Evolutionary conservation across 2,888 invertebrate species (phyloP).

Genomic region (Notodonta ziczac): DNA sequence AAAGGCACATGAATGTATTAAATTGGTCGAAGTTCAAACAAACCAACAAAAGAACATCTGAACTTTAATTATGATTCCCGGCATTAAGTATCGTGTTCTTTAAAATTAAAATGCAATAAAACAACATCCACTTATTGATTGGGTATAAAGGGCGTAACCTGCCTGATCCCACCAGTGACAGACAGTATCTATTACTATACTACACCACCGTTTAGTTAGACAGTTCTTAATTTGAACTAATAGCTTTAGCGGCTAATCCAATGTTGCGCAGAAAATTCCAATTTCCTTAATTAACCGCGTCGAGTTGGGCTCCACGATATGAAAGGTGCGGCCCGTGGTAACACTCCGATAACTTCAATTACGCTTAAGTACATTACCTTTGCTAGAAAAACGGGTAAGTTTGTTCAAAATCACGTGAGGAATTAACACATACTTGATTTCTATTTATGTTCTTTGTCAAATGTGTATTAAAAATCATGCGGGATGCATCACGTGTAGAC

Average conservation of each 20-base stretch:
- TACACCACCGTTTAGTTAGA: constrained; percentile 59
- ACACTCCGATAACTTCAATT: constrained; percentile 72
- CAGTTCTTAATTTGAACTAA: constrained; percentile 83
- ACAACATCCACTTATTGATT: constrained; percentile 38
- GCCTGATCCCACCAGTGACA: constrained; percentile 51
- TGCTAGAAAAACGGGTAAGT: constrained; percentile 3
- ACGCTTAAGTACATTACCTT: constrained; percentile 52
- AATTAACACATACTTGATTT: not conserved
- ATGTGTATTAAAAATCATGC: no score
- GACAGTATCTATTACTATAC: constrained; percentile 52
- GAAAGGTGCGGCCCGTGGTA: constrained; percentile 76
- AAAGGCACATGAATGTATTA: no score
- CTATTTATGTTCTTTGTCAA: no score
- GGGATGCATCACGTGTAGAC: no score
- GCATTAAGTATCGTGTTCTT: no score
- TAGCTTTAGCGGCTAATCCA: constrained; percentile 79
- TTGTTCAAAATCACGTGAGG: constrained; percentile 1
- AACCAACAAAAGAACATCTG: no score
- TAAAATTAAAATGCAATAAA: constrained; percentile 14
- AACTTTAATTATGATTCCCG: no score
- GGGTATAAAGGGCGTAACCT: constrained; percentile 40
- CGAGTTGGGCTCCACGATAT: constrained; percentile 68
- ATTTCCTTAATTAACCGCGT: constrained; percentile 83
- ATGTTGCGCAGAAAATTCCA: constrained; percentile 79
- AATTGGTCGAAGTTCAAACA: no score